Base-by-base conservation (phyloP, 2,888 invertebrate genomes). In the Punctoribates punctum region DNA sequence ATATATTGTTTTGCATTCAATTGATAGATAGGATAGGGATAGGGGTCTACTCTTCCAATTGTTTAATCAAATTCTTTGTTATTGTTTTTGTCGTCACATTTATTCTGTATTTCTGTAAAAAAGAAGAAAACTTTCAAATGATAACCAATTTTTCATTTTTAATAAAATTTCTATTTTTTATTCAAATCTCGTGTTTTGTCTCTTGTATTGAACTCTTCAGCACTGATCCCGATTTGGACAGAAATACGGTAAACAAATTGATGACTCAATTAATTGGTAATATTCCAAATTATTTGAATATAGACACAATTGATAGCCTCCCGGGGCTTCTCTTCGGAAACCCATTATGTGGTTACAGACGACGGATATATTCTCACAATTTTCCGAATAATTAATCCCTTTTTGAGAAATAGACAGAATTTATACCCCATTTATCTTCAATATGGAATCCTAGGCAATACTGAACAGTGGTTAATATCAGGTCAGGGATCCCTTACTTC, bases 341-440 rank as follows among this genome's bases (percentile, higher is more conserved):
- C 46, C 8, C 75, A 75, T 73, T 5, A 17, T 27, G 75, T 75
- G n/a, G 34, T 73, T 0, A 73, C 75, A 57, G 20, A 25, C 20
- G 75, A 75, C 25, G 57, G 73, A 46, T 75, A 73, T 42, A 17
- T 70, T 13, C 11, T 75, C 6, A 72, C 73, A 1, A 46, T 73
- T 0, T 73, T 72, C n/a, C 51, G 75, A 38, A 75, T 75, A 27
- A 73, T 75, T 17, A 75, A 73, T 73, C 75, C 75, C 1, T 72
- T 70, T 27, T 25, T 54, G 60, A 34, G 13, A 8, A 42, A 65
- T 15, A 23, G 23, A 11, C 38, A 6, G n/a, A 75, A 60, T 8
- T 23, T 25, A 13, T 46, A 72, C 20, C 75, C 75, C 34, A 38
- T 75, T 51, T 48, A 67, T 34, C 11, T 75, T 0, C 75, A 75